Conservation (phyloP, 2,797 vertebrate genomes). For the Tenualosa ilisha region DNA sequence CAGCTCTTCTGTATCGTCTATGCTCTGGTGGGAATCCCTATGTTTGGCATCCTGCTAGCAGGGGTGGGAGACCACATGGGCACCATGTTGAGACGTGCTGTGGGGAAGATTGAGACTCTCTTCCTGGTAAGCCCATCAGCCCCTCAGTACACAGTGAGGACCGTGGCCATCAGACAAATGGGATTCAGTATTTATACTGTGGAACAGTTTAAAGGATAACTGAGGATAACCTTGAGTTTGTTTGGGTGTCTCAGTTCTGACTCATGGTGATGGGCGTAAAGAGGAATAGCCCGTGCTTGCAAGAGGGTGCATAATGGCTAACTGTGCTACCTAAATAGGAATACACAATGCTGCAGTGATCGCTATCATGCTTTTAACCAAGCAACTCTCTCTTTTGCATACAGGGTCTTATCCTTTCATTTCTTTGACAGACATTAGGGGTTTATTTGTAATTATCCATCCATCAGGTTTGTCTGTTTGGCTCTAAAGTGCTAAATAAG, state of each 20-base stretch:
- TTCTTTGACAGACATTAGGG: neutral
- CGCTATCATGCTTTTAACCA: neutral
- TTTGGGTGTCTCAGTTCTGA: neutral
- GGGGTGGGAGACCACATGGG: conserved; percentile 91
- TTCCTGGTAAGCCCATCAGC: conserved; percentile 78
- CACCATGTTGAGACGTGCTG: conserved; percentile 81
- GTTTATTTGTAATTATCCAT: neutral
- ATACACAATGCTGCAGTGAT: neutral
- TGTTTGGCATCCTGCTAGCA: conserved; percentile 90
- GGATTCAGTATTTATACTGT: neutral
- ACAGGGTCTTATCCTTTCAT: neutral
- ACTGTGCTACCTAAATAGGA: neutral
- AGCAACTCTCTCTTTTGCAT: no score
- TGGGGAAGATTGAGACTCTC: conserved; percentile 86
- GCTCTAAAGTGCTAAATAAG: neutral
- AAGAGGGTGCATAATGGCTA: neutral
- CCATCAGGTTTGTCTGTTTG: neutral
- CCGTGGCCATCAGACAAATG: neutral
- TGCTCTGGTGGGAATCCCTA: conserved; percentile 89
- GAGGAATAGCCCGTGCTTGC: neutral
- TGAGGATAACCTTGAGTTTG: neutral
- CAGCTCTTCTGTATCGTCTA: conserved; percentile 91
- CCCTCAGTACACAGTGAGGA: neutral
- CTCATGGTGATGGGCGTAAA: neutral
- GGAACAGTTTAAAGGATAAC: neutral